phyloP scores from a whole-genome alignment of 2,888 invertebrate genomes.

The Trachelus iudaicus region DNA sequence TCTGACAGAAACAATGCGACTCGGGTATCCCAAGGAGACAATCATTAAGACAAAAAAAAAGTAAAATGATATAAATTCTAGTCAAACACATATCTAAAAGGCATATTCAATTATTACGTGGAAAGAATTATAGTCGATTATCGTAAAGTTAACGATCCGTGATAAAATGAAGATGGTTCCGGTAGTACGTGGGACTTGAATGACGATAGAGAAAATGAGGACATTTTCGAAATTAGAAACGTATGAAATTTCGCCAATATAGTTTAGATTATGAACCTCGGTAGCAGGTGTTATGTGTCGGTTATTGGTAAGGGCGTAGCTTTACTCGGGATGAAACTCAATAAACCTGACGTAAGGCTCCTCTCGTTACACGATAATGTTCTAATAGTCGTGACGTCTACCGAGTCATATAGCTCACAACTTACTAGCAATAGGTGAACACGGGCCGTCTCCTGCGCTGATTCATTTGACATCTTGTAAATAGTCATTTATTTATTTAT shows the following conservation, averaged over 20 bases:
- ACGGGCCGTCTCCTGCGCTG: slow-evolving; percentile 9
- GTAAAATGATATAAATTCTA: slow-evolving; percentile 20
- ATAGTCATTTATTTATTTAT: slow-evolving; percentile 60
- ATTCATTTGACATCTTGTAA: slow-evolving; percentile 57
- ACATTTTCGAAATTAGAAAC: background rate
- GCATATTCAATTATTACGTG: slow-evolving; percentile 28
- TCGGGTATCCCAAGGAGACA: slow-evolving; percentile 29
- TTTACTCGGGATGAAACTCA: background rate
- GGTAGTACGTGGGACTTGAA: background rate
- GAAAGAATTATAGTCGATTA: background rate
- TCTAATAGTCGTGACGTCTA: slow-evolving; percentile 1
- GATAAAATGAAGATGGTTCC: no score
- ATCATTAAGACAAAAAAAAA: slow-evolving; percentile 26
- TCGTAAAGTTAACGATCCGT: background rate
- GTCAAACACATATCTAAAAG: slow-evolving; percentile 38
- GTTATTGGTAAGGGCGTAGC: no score
- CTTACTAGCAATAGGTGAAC: slow-evolving; percentile 17
- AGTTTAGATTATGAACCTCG: background rate
- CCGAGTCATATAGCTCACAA: slow-evolving; percentile 1
- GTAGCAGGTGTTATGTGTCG: background rate
- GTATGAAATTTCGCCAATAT: background rate
- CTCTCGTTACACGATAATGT: background rate
- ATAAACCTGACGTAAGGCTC: background rate
- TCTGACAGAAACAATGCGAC: no score
- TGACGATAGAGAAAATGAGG: background rate